Base-by-base conservation (phyloP, 2,113 vertebrate species). In the Collichthys lucidus region DNA sequence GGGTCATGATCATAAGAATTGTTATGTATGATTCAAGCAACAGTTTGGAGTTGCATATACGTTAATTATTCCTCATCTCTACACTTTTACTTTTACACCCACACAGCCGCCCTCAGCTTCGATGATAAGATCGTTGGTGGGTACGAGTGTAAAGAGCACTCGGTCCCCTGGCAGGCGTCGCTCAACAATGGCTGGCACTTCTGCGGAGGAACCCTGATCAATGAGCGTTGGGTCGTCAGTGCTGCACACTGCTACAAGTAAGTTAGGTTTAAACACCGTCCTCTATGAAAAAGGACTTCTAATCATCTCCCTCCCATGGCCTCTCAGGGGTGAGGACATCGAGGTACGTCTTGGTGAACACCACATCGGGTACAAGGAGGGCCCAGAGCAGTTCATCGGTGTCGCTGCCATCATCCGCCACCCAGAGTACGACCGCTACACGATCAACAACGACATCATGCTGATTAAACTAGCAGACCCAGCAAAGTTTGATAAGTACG, bases 401-500 rank as follows among this genome's bases (percentile, higher is more conserved):
- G 77, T 90, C 0, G 80, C 86, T 0, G 82, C 56, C 17, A 46
- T 86, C 52, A 82, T 94, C 77, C 79, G 71, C 0, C 93, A 96
- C 29, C 95, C 94, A 0, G 1, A 26, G 3, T 95, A 93, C 3
- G 67, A 92, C 11, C 66, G 73, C 0, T 73, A 6, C 31, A 89
- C 60, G 29, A 88, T 93, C 2, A 91, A 95, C 83, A 92, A 96
- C 0, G 95, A 96, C 93, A 91, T 96, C 92, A 96, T 96, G 96
- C 67, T 96, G 40, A 90, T 96, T 60, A 96, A 96, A 47, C 85
- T 95, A 40, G 12, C 50, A 0, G 9, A 82, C 0, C 85, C 94
- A 0, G 93, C 91, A 7, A 0, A 29, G 35, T 6, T 95, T 17
- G 93, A 90, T 42, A 0, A 73, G 16, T 92, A 90, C 0, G 94